These are phyloP conservation scores for Podotricha telesiphe DNA, from an alignment of 2,888 invertebrate genomes.

Conservation along the genomic window DNA sequence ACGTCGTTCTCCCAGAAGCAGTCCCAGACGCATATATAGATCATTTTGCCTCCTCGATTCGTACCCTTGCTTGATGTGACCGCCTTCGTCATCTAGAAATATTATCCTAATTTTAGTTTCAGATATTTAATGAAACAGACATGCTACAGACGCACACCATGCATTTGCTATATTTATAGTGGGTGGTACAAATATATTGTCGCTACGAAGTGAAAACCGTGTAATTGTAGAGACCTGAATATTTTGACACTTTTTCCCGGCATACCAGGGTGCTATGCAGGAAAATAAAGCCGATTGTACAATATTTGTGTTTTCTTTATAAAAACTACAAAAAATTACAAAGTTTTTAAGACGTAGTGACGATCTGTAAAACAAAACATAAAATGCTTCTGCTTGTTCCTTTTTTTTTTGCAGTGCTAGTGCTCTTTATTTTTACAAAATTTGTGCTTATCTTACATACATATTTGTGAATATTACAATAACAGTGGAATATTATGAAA, in stretches of 20 bases:
- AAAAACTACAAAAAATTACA: neutral
- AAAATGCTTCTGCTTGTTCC: neutral
- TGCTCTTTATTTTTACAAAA: neutral
- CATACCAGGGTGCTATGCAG: too few species aligned
- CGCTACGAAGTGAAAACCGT: neutral
- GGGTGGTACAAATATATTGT: neutral
- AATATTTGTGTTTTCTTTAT: neutral
- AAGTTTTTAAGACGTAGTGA: neutral
- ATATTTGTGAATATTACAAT: neutral
- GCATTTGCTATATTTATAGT: conserved; percentile 32
- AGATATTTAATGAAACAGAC: neutral
- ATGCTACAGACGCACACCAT: conserved; percentile 41
- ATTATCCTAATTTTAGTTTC: conserved; percentile 24
- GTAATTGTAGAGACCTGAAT: too few species aligned
- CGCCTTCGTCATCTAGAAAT: conserved; percentile 88
- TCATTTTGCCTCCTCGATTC: conserved; percentile 86
- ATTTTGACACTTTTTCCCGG: too few species aligned
- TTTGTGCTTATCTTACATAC: neutral
- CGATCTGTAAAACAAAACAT: neutral
- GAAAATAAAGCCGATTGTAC: too few species aligned
- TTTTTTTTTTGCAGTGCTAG: neutral
- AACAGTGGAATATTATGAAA: neutral
- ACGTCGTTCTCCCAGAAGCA: conserved; percentile 89
- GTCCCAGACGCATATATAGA: conserved; percentile 91
- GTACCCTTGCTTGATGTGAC: conserved; percentile 85